These are phyloP conservation scores for Nasonovia ribisnigri DNA, from an alignment of 2,888 invertebrate genomes.

Conservation along the genomic window DNA sequence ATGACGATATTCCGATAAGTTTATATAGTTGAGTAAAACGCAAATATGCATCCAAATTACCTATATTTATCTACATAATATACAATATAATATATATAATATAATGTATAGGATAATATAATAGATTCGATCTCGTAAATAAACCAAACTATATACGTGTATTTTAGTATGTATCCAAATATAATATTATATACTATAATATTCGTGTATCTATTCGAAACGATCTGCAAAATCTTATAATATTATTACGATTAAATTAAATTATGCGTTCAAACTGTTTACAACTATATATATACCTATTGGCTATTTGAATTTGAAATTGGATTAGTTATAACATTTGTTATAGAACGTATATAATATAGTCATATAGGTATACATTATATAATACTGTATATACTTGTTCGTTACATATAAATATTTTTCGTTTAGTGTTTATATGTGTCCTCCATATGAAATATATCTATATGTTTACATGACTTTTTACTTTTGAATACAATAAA, in stretches of 20 bases:
- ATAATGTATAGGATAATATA: background rate
- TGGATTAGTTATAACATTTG: background rate
- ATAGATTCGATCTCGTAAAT: background rate
- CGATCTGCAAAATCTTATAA: background rate
- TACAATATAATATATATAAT: too few species aligned
- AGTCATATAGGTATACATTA: background rate
- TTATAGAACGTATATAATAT: too few species aligned
- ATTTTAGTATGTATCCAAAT: background rate
- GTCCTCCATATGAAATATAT: background rate
- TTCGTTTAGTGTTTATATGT: too few species aligned
- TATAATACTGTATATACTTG: too few species aligned
- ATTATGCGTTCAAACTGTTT: background rate
- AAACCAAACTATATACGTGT: background rate
- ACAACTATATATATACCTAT: background rate
- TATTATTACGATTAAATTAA: slow-evolving; percentile 2
- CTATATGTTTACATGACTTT: too few species aligned
- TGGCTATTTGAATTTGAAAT: background rate
- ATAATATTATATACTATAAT: background rate
- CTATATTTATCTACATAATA: background rate
- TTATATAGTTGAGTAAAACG: background rate
- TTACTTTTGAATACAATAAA: too few species aligned
- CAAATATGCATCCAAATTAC: background rate
- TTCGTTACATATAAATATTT: too few species aligned
- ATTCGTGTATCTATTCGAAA: background rate
- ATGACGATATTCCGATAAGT: background rate